Evolutionary conservation across 2,113 vertebrate species (phyloP), one percentile per base, ranked within the genome.

Genomic region (Lepidothrix coronata): DNA sequence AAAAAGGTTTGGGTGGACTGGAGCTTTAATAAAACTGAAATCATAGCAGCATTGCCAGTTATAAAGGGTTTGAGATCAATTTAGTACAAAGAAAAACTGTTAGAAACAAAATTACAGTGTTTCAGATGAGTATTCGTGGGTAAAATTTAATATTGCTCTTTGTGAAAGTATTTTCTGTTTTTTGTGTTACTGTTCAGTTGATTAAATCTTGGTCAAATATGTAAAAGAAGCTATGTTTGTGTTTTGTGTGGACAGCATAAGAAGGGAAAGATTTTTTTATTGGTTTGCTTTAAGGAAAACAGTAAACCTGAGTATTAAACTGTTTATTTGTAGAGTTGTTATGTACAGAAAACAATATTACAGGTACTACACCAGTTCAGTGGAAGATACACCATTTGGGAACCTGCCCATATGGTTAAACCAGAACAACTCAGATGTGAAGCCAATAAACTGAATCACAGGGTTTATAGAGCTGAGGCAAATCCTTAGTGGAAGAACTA

Each of bases 11-110:
- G 49, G 28, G 55, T 89, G 78, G 71, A 51, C 58, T 73, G 25
- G 59, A 81, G 39, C 12, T 86, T 93, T 96, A 93, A 83, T 85
- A 73, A 59, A 93, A 79, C 57, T 90, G 91, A 83, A 96, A 82
- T 94, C 49, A 44, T 18, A 88, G 73, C 59, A 74, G 62, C 37
- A 49, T 95, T 86, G 23, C 62, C 89, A 75, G 65, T 57, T 27
- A 77, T 44, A 63, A 81, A 77, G 20, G 28, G 14, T 28, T 78
- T 74, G 65, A 79, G 25, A 89, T 16, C 33, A 49, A 75, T 89
- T 59, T 89, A 93, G 73, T 88, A 88, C 35, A 72, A 67, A 81
- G 23, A 66, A 63, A 66, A 80, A 46, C 7, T 39, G 37, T 48
- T 84, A 82, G 77, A 94, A 77, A 8, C 21, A 77, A 52, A 81